Evolutionary conservation across 2,113 vertebrate species (phyloP), one percentile per base, ranked within the genome.

Genomic region (Emberiza fucata): DNA sequence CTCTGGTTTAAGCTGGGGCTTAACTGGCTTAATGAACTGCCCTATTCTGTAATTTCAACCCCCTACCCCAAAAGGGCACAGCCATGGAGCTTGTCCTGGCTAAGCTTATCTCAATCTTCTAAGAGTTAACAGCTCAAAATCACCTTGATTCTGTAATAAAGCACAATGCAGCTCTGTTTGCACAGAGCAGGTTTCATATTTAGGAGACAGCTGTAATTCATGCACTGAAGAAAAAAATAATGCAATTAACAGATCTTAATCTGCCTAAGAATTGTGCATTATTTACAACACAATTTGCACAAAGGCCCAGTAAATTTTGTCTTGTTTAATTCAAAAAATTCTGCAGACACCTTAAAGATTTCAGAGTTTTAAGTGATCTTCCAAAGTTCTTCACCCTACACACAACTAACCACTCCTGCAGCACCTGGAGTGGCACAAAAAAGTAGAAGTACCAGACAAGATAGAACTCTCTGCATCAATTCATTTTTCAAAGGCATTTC

Each of bases 1-100:
- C 77, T 86, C 86, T 78, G 80, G 42, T 88, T 91, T 90, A 94
- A 97, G 72, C 59, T 19, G 4, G 51, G 60, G 91, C 42, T 93
- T 90, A 90, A 78, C 47, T 70, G 70, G 50, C 76, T 95, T 73
- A 92, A 97, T 47, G 24, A 95, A 56, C 72, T 75, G 51, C 17
- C 2, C 47, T 64, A 54, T 78, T 81, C 76, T 73, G 50, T 83
- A 92, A 91, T 83, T 95, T 92, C 75, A 93, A 59, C 37, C 44
- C 37, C 35, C n/a, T 1, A 12, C 57, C 17, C 63, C 2, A 2
- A 57, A 1, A 92, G 51, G 80, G 39, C 88, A 92, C 29, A 63
- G 83, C n/a, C 68, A 33, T 1, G 16, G 40, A 86, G 7, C 50
- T 61, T 85, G 31, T 60, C 71, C 53, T 59, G 33, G 31, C 51